phyloP scores from a whole-genome alignment of 2,113 vertebrate species.

The Empidonax traillii region DNA sequence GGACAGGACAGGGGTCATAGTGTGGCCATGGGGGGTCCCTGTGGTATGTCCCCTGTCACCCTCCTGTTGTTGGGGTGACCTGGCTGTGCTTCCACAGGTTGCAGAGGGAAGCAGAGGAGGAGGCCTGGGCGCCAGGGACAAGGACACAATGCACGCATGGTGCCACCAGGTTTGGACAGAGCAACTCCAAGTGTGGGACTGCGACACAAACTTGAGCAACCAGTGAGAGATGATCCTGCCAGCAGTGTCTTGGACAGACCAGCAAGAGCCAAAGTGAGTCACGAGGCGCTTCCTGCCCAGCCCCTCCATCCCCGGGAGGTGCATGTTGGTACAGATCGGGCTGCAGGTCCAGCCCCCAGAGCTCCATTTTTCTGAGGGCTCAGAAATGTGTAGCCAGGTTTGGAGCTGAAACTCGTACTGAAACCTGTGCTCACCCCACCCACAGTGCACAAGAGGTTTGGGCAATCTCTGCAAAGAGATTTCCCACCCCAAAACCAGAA shows the following conservation, averaged over 20 bases:
- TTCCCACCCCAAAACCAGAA: not conserved
- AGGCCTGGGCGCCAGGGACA: not conserved
- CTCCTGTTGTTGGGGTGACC: fast-evolving
- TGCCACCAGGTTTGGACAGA: not conserved
- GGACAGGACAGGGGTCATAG: fast-evolving
- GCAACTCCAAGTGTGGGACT: not conserved
- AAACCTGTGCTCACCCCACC: not conserved
- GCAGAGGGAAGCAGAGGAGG: not conserved
- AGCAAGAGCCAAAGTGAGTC: not conserved
- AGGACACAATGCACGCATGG: fast-evolving
- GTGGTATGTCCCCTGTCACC: fast-evolving
- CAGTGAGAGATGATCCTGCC: not conserved
- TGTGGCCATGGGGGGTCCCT: fast-evolving
- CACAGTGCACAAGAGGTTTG: not conserved
- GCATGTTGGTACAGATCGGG: not conserved
- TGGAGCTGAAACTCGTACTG: not conserved
- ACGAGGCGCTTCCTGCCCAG: not conserved
- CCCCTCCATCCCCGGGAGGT: not conserved
- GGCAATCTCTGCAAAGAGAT: not conserved
- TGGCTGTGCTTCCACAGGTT: fast-evolving
- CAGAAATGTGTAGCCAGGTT: not conserved
- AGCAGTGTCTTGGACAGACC: not conserved
- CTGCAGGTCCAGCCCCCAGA: not conserved
- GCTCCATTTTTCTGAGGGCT: not conserved
- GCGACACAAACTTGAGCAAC: not conserved